Conservation (phyloP, 2,113 vertebrate genomes). For the Platycercus adscitus region DNA sequence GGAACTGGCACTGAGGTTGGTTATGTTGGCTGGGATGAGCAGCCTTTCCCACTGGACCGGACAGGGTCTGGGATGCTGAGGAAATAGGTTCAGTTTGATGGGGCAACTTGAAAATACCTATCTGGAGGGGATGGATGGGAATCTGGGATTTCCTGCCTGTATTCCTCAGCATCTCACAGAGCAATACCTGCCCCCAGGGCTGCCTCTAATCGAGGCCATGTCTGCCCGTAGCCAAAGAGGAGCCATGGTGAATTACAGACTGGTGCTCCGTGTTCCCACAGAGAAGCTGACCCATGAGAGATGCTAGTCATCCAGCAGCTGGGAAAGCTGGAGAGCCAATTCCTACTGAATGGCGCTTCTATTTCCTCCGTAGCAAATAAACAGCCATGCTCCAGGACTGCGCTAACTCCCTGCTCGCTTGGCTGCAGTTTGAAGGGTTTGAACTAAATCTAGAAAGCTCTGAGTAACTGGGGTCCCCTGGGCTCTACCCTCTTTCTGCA, state of each 20-base stretch:
- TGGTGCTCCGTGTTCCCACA: slow-evolving; percentile 1
- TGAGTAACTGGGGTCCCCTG: slow-evolving; percentile 22
- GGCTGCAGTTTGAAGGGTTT: background rate
- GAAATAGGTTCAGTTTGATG: background rate
- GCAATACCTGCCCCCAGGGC: background rate
- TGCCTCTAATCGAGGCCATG: background rate
- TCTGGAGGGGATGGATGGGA: background rate
- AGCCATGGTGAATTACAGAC: background rate
- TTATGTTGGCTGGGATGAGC: slow-evolving; percentile 8
- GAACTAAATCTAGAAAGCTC: slow-evolving; percentile 38
- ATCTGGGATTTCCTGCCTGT: background rate
- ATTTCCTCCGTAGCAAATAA: slow-evolving; percentile 55
- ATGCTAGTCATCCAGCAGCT: slow-evolving; percentile 45
- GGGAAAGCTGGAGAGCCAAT: slow-evolving; percentile 49
- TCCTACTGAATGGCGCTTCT: slow-evolving; percentile 65
- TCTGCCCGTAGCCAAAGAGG: background rate
- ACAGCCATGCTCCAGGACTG: background rate
- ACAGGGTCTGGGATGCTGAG: background rate
- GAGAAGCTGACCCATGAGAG: slow-evolving; percentile 17
- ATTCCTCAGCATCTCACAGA: background rate
- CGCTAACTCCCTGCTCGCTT: background rate
- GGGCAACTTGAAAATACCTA: background rate
- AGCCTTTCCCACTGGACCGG: background rate
- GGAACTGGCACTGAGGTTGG: background rate
- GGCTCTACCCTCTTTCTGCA: slow-evolving; percentile 35